These are phyloP conservation scores for Oreochromis niloticus DNA, from an alignment of 2,113 vertebrate species.

Conservation along the genomic window DNA sequence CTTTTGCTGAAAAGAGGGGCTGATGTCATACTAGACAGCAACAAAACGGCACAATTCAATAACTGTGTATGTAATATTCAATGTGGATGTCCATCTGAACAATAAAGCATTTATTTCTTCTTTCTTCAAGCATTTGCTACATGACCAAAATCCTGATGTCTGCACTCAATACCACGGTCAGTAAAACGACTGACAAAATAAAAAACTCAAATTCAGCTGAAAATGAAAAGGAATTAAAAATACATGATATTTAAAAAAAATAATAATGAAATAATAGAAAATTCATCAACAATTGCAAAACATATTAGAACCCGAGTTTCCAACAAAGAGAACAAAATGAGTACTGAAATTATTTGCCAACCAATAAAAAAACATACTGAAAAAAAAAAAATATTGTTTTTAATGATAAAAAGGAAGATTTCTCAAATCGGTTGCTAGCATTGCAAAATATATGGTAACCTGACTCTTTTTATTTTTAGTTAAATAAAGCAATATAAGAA, in stretches of 20 bases:
- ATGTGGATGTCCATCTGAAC: neutral
- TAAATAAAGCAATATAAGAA: neutral
- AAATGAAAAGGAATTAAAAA: neutral
- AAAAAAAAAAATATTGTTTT: neutral
- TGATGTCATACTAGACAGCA: neutral
- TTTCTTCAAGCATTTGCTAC: neutral
- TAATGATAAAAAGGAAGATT: neutral
- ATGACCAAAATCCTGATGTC: neutral
- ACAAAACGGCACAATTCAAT: neutral
- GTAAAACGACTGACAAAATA: neutral
- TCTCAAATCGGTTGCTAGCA: neutral
- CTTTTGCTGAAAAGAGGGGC: neutral
- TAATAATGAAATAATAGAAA: neutral
- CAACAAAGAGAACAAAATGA: neutral
- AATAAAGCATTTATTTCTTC: neutral
- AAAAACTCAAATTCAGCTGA: neutral
- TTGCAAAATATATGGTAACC: neutral
- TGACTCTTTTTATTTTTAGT: neutral
- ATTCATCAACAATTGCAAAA: neutral
- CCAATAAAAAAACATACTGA: neutral
- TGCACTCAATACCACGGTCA: neutral
- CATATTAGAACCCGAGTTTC: neutral
- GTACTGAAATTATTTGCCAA: neutral
- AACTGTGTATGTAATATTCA: neutral
- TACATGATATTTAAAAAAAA: neutral